Percentiles rank a stretch among this genome's conserved stretches.
phyloP scores from a whole-genome alignment of 1,140 invertebrate species.

The Sarcophaga peregrina region DNA sequence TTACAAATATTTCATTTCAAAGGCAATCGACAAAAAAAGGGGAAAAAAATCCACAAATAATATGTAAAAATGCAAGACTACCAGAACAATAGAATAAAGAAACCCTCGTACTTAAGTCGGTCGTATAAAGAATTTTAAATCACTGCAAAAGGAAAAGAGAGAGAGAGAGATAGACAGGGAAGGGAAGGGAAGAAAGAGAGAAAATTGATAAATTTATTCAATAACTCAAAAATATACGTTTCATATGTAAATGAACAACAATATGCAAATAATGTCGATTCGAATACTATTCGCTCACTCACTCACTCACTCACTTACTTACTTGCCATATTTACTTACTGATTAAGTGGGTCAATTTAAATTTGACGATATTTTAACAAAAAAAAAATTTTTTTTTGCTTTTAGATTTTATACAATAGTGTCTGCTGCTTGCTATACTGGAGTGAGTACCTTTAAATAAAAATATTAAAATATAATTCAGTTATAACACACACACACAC shows the following conservation, averaged over 20 bases:
- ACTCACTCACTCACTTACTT: not conserved
- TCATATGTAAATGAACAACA: not conserved
- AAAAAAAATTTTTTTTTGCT: no score
- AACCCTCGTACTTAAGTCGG: no score
- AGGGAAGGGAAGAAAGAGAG: no score
- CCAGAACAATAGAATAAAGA: no score
- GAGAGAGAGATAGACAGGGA: no score
- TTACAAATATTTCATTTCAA: not conserved
- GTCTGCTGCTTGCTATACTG: no score
- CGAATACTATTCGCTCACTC: not conserved
- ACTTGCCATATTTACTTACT: not conserved
- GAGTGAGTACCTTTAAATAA: no score
- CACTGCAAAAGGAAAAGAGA: no score
- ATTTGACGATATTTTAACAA: not conserved
- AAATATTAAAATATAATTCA: no score
- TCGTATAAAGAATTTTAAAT: no score
- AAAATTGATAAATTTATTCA: not conserved
- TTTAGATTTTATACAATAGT: no score
- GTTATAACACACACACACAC: no score
- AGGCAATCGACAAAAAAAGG: not conserved
- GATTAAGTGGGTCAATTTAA: slow-evolving; percentile 6
- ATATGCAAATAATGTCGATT: not conserved
- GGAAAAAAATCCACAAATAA: not conserved
- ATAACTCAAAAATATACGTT: not conserved
- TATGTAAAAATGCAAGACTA: not conserved